Evolutionary conservation across 2,888 invertebrate genomes (phyloP), one percentile per base, ranked within the genome.

Genomic region (Caenorhabditis sp.): DNA sequence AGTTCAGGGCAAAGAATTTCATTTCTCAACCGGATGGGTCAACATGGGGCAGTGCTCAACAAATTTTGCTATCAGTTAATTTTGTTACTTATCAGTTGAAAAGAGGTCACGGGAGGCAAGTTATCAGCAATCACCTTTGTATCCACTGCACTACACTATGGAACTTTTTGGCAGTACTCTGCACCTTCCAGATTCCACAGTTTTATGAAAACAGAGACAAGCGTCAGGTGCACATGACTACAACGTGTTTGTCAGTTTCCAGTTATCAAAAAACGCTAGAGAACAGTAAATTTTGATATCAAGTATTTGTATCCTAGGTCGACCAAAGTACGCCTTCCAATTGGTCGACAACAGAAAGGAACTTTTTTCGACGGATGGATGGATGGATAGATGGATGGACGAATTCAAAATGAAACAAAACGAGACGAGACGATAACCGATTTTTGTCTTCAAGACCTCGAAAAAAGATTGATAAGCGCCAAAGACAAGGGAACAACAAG

Each of bases 271-370:
- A 24, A 28, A 40, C 47, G 61, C 35, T 4, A 32, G 32, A 32
- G 32, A 32, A 32, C 32, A 32, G 32, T 32, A 32, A 9, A 32
- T 32, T 32, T 32, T 32, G 32, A 32, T 32, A 61, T 60, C 58
- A 67, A 67, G 67, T 65, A 60, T 65, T 76, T 76, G 58, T 67
- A 67, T 61, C 74, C 40, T 20, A 3, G 32, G 9, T 13, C 40
- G 76, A 76, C 44, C 67, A 76, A 76, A 76, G 76, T 76, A 76
- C 76, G 61, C 51, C n/a, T 67, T 60, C 53, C 28, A 37, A 40
- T 24, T 50, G 11, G 13, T 32, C 64, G 65, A 67, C 20, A 37
- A 40, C n/a, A n/a, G n/a, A 40, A 13, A 2, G 35, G 62, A 71
- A 60, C n/a, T 56, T 47, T 47, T 20, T n/a, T n/a, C n/a, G n/a